Evolutionary conservation across 1,140 invertebrate genomes (phyloP).

Genomic region (Drosophila punjabiensis): DNA sequence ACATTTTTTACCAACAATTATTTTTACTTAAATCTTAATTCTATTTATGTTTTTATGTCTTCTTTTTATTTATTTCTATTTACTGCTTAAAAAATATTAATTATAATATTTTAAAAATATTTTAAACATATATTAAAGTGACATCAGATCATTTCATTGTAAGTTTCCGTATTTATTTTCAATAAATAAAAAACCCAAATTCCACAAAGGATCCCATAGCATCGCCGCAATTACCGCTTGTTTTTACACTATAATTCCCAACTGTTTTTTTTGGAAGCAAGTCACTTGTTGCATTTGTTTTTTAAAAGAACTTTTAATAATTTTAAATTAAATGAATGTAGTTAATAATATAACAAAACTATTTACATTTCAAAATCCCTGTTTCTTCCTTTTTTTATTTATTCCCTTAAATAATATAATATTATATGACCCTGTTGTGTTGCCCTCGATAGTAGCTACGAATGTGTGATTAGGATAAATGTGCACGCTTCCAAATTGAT

Average conservation of each 20-base stretch:
- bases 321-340: not conserved
- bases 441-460: not conserved
- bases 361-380: not conserved
- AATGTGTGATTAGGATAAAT: conserved; percentile 82
- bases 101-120: too few species aligned
- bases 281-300: not conserved
- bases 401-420: too few species aligned
- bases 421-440: not conserved
- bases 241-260: not conserved
- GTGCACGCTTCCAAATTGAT: conserved; percentile 79
- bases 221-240: not conserved
- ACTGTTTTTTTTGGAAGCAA: not conserved
- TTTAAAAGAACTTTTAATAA: too few species aligned
- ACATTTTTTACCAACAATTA: too few species aligned
- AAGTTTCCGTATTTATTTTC: not conserved
- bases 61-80: too few species aligned
- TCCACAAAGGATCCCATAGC: not conserved
- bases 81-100: too few species aligned
- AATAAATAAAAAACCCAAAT: not conserved
- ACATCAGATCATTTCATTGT: not conserved
- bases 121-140: not conserved
- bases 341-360: too few species aligned
- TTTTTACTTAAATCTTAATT: too few species aligned
- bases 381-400: not conserved
- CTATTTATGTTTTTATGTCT: too few species aligned